Evolutionary conservation across 2,113 vertebrate genomes (phyloP), one percentile per base, ranked within the genome.

Genomic region (Xenopus laevis): DNA sequence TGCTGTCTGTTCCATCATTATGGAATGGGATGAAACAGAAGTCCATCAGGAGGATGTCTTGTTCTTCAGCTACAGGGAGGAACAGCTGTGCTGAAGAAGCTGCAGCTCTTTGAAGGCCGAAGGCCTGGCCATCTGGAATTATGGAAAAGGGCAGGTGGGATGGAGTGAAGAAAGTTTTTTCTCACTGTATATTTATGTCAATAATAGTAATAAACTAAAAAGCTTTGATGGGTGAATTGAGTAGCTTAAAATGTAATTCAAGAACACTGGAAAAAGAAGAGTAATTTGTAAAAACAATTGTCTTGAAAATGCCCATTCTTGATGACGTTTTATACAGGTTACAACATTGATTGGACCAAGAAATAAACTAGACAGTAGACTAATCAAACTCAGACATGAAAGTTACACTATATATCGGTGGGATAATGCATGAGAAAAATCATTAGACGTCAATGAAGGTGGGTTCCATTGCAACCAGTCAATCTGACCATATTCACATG

Each of bases 61-160:
- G 58, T 27, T 53, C 55, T 63, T 45, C 30, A 33, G 23, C 40
- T 21, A 23, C 46, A 62, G 33, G 13, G 46, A 62, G n/a, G 46
- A 68, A 68, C 73, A 76, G 73, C 73, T 76, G 73, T 68, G 40
- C 61, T 33, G 4, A 52, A 57, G 59, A 62, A 69, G 47, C 65
- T 33, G 4, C 20, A 20, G 2, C 33, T 68, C 18, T 53, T 40
- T 52, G 65, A 61, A 68, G 72, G 21, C 65, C 23, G 61, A 15
- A 68, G 23, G 63, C 20, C 30, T 46, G 15, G 27, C 72, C 72
- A 68, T 75, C 71, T 74, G 71, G 71, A 74, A 66, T 45, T 60
- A 74, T 67, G 44, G 44, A 17, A 59, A 12, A 23, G 44, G 33
- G 55, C 72, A 74, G 72, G 72, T 74, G 72, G 72, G 67, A 67